These are phyloP conservation scores for Bothrops jararaca DNA, from an alignment of 2,113 vertebrate species.

Conservation along the genomic window DNA sequence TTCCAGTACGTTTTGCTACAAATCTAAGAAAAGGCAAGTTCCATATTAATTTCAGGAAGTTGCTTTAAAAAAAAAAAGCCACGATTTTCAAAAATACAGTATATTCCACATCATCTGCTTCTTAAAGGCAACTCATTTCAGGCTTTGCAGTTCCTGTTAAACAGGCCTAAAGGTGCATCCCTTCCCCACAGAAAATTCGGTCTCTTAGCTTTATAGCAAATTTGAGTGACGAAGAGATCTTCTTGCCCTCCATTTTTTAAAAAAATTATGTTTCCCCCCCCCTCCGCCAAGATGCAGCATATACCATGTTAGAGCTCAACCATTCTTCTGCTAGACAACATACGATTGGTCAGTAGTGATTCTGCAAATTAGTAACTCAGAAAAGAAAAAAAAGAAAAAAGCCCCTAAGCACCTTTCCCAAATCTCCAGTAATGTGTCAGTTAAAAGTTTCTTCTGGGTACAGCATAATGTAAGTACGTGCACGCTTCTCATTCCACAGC, in stretches of 20 bases:
- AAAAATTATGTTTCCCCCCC: neutral
- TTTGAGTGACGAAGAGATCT: neutral
- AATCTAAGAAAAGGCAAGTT: conserved; percentile 51
- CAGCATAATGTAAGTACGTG: conserved; percentile 39
- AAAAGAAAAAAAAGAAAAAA: conserved; percentile 24
- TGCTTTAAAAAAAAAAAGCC: conserved; percentile 12
- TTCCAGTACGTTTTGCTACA: conserved; percentile 46
- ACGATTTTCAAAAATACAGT: conserved; percentile 6
- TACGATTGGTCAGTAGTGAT: conserved; percentile 61
- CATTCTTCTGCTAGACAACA: conserved; percentile 54
- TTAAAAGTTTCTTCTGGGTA: conserved; percentile 53
- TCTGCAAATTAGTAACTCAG: conserved; percentile 43
- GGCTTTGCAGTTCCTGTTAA: conserved; percentile 36
- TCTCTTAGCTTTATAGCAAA: conserved; percentile 22
- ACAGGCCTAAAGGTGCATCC: conserved; percentile 1
- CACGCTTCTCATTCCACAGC: conserved; percentile 21
- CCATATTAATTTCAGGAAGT: conserved; percentile 29
- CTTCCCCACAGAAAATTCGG: neutral
- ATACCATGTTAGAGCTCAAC: conserved; percentile 49
- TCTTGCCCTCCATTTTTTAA: conserved; percentile 17
- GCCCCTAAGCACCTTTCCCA: neutral
- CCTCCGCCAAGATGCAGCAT: conserved; percentile 49
- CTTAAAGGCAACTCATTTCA: conserved; percentile 53
- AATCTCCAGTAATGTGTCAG: conserved; percentile 14
- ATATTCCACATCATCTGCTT: conserved; percentile 24